phyloP scores from a whole-genome alignment of 2,113 vertebrate genomes.

The Forbesichthys papilliferus region DNA sequence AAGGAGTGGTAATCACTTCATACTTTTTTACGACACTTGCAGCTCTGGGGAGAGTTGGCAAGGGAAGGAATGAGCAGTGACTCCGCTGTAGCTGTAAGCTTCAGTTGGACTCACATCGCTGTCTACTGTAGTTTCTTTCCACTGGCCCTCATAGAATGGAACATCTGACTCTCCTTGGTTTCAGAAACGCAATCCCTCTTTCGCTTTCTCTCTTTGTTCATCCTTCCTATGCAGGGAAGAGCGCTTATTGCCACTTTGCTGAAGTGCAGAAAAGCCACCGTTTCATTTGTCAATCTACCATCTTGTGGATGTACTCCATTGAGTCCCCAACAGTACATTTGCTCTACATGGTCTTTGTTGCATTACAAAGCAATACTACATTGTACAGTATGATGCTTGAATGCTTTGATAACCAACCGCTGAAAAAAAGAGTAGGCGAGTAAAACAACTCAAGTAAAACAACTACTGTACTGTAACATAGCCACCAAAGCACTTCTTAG shows the following conservation, averaged over 20 bases:
- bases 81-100: constrained; percentile 45
- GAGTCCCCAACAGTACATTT: constrained; percentile 2
- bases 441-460: too few relatives aligned
- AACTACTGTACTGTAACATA: too few relatives aligned
- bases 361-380: neutral
- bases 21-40: constrained; percentile 29
- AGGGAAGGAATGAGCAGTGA: constrained; percentile 35
- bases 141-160: constrained; percentile 64
- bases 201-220: constrained; percentile 30
- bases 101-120: constrained; percentile 56
- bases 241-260: constrained; percentile 9
- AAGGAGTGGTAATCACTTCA: constrained; percentile 42
- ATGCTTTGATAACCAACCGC: neutral
- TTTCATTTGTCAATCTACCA: constrained; percentile 40
- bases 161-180: constrained; percentile 63
- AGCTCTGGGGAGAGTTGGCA: constrained; percentile 21
- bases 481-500: too few relatives aligned
- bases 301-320: too few relatives aligned
- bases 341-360: neutral
- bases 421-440: too few relatives aligned
- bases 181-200: constrained; percentile 51
- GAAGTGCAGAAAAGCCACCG: constrained; percentile 55
- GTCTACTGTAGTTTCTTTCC: constrained; percentile 68
- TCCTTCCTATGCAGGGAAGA: constrained; percentile 42
- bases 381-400: neutral